phyloP scores from a whole-genome alignment of 2,888 invertebrate genomes.

The Acrocera orbiculus region DNA sequence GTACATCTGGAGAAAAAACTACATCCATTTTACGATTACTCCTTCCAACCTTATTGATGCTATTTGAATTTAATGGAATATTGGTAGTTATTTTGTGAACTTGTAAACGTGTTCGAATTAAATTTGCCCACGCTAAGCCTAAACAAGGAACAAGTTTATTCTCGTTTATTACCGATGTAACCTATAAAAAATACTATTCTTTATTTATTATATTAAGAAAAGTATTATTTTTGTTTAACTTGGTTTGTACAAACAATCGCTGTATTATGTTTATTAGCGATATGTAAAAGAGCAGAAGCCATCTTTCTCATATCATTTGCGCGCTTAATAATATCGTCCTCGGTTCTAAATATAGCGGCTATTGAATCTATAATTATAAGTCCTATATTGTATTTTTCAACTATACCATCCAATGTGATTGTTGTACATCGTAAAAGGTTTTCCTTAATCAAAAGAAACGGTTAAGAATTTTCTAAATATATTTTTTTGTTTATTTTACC shows the following conservation, averaged over 20 bases:
- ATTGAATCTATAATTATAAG: slow-evolving; percentile 57
- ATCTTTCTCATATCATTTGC: slow-evolving; percentile 40
- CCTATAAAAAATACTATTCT: slow-evolving; percentile 15
- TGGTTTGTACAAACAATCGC: slow-evolving; percentile 56
- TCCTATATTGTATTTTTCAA: slow-evolving; percentile 36
- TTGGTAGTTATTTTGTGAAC: slow-evolving; percentile 24
- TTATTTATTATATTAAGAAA: slow-evolving; percentile 5
- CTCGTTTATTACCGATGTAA: slow-evolving; percentile 21
- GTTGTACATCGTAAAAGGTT: too few relatives aligned
- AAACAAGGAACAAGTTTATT: slow-evolving; percentile 36
- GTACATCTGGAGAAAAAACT: slow-evolving; percentile 40
- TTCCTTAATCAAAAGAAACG: too few relatives aligned
- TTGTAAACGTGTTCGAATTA: slow-evolving; percentile 40
- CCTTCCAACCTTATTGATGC: too few relatives aligned
- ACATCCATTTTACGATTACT: slow-evolving; percentile 32
- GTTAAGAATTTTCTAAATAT: too few relatives aligned
- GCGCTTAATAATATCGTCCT: slow-evolving; percentile 32
- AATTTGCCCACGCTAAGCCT: slow-evolving; percentile 48
- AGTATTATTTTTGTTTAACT: slow-evolving; percentile 29
- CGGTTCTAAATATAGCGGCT: slow-evolving; percentile 47
- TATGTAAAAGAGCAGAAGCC: slow-evolving; percentile 36
- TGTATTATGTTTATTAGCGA: slow-evolving; percentile 36
- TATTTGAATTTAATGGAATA: background rate
- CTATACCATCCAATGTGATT: too few relatives aligned
- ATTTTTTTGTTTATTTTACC: slow-evolving; percentile 16